Evolutionary conservation across 2,797 vertebrate genomes (phyloP).

Genomic region (Eulemur albifrons): DNA sequence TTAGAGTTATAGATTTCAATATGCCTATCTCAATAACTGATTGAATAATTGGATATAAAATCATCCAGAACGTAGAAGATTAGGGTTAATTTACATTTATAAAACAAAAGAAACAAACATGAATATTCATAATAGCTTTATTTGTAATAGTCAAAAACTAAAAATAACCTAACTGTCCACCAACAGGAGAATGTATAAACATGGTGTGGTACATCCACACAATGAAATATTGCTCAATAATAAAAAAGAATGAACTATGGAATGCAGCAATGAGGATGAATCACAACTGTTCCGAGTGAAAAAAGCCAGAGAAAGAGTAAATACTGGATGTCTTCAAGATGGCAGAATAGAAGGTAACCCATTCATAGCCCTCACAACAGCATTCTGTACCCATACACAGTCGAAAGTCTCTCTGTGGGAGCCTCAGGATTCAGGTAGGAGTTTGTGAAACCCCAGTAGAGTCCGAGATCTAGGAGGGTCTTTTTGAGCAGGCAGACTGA

Average conservation of each 20-base stretch:
- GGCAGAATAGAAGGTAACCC: neutral
- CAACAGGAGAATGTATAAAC: neutral
- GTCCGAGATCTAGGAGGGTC: neutral
- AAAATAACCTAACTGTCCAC: neutral
- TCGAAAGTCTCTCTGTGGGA: neutral
- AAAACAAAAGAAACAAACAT: neutral
- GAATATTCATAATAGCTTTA: neutral
- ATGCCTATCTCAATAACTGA: neutral
- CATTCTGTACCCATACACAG: neutral
- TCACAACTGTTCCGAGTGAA: neutral
- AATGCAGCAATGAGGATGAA: fast-evolving
- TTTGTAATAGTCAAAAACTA: neutral
- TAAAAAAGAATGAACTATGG: neutral
- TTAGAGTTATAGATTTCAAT: neutral
- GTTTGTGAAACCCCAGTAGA: neutral
- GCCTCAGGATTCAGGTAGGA: neutral
- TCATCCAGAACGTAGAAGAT: neutral
- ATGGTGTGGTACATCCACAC: fast-evolving
- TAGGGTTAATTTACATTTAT: neutral
- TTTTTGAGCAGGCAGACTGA: neutral
- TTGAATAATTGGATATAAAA: neutral
- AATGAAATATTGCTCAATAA: fast-evolving
- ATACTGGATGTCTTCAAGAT: neutral
- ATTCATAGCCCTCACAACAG: neutral
- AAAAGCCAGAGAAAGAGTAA: neutral